phyloP scores from a whole-genome alignment of 1,140 invertebrate genomes.

The Penaeus vannamei region DNA sequence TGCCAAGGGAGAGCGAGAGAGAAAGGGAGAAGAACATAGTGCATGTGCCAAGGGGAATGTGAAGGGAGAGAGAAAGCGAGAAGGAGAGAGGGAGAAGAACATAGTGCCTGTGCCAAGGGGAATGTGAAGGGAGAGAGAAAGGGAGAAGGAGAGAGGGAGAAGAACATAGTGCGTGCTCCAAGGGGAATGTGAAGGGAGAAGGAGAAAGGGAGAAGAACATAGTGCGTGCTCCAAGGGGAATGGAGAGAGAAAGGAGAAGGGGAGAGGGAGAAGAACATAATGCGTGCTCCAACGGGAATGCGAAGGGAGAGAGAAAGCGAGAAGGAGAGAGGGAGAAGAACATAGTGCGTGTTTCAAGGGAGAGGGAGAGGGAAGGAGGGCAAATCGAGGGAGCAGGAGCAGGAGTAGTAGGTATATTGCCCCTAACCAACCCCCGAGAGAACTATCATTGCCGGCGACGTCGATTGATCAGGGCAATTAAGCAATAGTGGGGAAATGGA shows the following conservation, averaged over 20 bases:
- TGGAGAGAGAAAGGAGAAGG: background rate
- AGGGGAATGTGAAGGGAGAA: background rate
- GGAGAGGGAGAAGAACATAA: background rate
- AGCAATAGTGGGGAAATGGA: conserved; percentile 53
- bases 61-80: conserved; percentile 1
- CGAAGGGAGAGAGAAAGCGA: background rate
- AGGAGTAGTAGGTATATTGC: background rate
- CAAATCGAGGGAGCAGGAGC: background rate
- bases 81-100: background rate
- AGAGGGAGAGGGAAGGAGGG: background rate
- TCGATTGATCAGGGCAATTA: conserved; percentile 50
- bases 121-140: background rate
- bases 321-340: background rate
- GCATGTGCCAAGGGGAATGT: background rate
- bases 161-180: background rate
- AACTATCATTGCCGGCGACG: conserved; percentile 34
- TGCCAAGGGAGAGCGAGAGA: background rate
- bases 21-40: conserved; percentile 1
- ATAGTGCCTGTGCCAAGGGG: no score
- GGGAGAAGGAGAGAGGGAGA: background rate
- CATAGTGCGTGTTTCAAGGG: no score
- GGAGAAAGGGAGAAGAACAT: background rate
- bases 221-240: background rate
- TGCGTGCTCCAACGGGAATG: no score
- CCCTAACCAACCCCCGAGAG: conserved; percentile 20